phyloP scores from a whole-genome alignment of 2,797 vertebrate genomes.

The Enteromius paludinosus region DNA sequence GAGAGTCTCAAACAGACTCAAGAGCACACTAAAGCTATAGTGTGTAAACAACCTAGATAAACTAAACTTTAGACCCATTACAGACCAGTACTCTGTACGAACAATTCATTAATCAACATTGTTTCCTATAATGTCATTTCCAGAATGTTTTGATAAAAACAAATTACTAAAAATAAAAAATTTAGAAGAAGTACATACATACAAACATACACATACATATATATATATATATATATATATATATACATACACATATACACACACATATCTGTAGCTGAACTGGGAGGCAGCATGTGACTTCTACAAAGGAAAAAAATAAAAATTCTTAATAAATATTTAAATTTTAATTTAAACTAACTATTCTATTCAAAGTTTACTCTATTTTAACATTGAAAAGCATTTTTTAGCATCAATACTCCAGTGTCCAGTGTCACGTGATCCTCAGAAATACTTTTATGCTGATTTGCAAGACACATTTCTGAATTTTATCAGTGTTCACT shows the following conservation, averaged over 20 bases:
- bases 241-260: no score
- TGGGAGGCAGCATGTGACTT: background rate
- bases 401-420: background rate
- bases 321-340: no score
- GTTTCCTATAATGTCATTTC: background rate
- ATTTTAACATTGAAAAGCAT: background rate
- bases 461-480: background rate
- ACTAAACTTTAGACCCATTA: background rate
- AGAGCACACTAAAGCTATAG: background rate
- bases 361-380: background rate
- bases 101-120: background rate
- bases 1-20: background rate
- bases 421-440: background rate
- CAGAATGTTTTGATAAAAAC: background rate
- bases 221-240: no score
- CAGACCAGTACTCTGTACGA: background rate
- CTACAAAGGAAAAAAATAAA: background rate
- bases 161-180: background rate
- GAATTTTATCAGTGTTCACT: background rate
- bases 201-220: no score
- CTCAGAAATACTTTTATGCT: background rate
- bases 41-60: background rate
- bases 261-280: background rate
- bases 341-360: background rate
- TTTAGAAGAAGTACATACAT: no score